Evolutionary conservation across 1,140 invertebrate genomes (phyloP).

Genomic region (Leptestheria dahalacensis): DNA sequence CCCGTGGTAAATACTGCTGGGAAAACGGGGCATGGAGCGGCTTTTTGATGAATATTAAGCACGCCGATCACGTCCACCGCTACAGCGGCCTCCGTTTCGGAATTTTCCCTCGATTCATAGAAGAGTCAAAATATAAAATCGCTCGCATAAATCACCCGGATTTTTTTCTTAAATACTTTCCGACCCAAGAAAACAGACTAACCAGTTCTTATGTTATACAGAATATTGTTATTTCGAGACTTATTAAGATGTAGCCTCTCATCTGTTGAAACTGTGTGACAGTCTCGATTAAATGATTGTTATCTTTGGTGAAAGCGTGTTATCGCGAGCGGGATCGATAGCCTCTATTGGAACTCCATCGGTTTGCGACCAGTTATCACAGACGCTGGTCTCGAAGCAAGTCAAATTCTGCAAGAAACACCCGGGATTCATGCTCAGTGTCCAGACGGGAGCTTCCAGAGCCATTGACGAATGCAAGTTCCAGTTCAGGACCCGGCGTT

Average conservation of each 20-base stretch:
- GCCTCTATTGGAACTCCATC: conserved; percentile 10
- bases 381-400: conserved; percentile 20
- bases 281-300: neutral
- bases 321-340: conserved; percentile 1
- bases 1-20: neutral
- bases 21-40: too few species aligned
- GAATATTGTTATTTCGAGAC: too few species aligned
- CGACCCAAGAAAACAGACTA: too few species aligned
- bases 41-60: neutral
- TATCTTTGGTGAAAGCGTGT: neutral
- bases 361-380: conserved; percentile 18
- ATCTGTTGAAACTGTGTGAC: too few species aligned
- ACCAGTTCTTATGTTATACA: too few species aligned
- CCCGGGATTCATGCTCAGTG: conserved; percentile 24
- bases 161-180: too few species aligned
- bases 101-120: neutral
- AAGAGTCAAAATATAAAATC: neutral
- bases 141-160: too few species aligned
- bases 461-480: conserved; percentile 38
- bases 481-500: conserved; percentile 35
- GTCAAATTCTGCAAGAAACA: conserved; percentile 24
- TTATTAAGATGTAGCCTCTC: too few species aligned
- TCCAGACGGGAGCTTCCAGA: conserved; percentile 29
- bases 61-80: neutral
- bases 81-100: neutral